Evolutionary conservation across 1,140 invertebrate species (phyloP), one percentile per base, ranked within the genome.

Genomic region (Geopemphigus sp.): DNA sequence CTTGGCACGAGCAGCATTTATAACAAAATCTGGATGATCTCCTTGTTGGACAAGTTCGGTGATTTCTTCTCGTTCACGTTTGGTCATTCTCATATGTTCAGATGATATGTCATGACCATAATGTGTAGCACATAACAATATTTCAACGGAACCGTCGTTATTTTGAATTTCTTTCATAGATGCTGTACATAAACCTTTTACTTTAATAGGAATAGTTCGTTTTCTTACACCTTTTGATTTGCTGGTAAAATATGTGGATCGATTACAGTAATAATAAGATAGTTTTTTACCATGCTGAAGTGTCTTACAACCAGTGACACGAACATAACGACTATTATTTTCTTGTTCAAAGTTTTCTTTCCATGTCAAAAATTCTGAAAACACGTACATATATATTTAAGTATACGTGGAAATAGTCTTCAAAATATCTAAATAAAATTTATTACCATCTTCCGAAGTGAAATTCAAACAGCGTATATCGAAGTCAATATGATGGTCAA

Each of bases 21-120:
- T 78, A 11, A 78, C 74, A 78, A 63, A 78, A 29, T 78, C 74
- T 61, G 74, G 74, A 78, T 78, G 74, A 63, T 78, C 57, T 26
- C 74, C 74, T 63, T 5, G 32, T 50, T 63, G 57, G 59, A 78
- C 45, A 12, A 78, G 45, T 45, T 78, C 74, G 50, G 74, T 78
- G 26, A 78, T 78, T 78, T 78, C 74, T 63, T 78, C 57, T 61
- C 74, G 74, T 78, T 78, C 74, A 63, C 74, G 74, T 47, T 78
- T 78, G 10, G 74, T 61, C 74, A 78, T 78, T 5, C 57, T 59
- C 57, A 78, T 29, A 15, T 78, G 74, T 59, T 78, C 74, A n/a
- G 57, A 26, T 29, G 74, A 78, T 61, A 63, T 78, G 17, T 78
- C 57, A 78, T 78, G 74, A 19, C 74, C 74, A 78, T 78, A 78